phyloP scores from a whole-genome alignment of 2,113 vertebrate species.

The Abramis brama region DNA sequence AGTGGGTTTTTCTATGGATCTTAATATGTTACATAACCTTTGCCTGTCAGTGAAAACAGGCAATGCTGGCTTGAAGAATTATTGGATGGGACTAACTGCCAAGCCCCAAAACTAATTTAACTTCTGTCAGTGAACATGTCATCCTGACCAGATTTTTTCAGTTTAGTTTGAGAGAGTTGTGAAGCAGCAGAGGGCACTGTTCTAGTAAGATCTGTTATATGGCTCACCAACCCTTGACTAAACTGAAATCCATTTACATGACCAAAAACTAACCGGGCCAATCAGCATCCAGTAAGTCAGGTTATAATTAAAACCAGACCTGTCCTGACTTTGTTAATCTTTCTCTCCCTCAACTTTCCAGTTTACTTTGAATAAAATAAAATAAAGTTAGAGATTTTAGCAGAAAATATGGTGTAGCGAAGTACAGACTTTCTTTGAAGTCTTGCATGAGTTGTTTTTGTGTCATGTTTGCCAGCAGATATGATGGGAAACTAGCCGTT shows the following conservation, averaged over 20 bases:
- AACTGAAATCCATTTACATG: not conserved
- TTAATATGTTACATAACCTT: not conserved
- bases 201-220: not conserved
- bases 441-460: no score
- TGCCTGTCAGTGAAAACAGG: not conserved
- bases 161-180: not conserved
- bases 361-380: not conserved
- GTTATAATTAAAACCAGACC: conserved; percentile 10
- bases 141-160: not conserved
- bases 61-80: conserved; percentile 33
- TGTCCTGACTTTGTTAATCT: not conserved
- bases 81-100: conserved; percentile 56
- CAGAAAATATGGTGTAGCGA: not conserved
- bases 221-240: not conserved
- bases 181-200: not conserved
- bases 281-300: not conserved
- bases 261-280: not conserved
- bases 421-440: no score
- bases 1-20: not conserved
- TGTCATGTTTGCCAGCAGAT: not conserved
- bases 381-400: not conserved
- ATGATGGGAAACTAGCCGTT: conserved; percentile 18
- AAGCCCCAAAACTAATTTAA: conserved; percentile 58
- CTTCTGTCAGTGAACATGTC: conserved; percentile 61
- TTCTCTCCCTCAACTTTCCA: not conserved